Base-by-base conservation (phyloP, 2,797 vertebrate species). In the Parambassis ranga region DNA sequence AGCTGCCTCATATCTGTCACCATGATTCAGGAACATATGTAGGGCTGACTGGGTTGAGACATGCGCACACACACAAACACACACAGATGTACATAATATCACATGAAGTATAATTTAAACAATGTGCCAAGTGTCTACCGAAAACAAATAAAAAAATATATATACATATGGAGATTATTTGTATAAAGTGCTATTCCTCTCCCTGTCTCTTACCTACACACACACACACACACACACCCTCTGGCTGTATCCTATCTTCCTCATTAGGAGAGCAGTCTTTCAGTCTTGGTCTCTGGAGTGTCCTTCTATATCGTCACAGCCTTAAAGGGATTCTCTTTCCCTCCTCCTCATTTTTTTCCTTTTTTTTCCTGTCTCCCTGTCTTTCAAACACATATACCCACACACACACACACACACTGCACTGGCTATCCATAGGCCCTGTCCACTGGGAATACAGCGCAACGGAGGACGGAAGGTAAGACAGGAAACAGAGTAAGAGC, bases 261-360 rank as follows among this genome's bases (percentile, higher is more conserved):
- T 78, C 64, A 77, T 81, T 81, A 79, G 44, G 22, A 28, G 66
- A 59, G 30, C 64, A 71, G 66, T 55, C 55, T 48, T 49, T 63
- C 65, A 37, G 37, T 32, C 36, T 16, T 3, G 28, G 55, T 19
- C 71, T 66, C 75, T 50, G 7, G 58, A 74, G 78, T 68, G 65
- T 61, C 59, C 60, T 65, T 68, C 69, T 36, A 65, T 57, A 60
- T 74, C 63, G 50, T 71, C 68, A 58, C 49, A 11, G 65, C 67
- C 76, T 59, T 44, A 32, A n/a, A 63, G 75, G 57, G 66, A 70
- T 59, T 66, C 35, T 66, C 65, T 58, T 49, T 59, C 36, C 6
- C 46, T 56, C 11, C 10, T 48, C 31, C 46, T 27, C 23, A 22
- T 15, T 26, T 13, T 18, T 39, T 11, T 20, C 31, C 14, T 37